Base-by-base conservation (phyloP, 1,140 invertebrate genomes). In the Meloidogyne exigua region DNA sequence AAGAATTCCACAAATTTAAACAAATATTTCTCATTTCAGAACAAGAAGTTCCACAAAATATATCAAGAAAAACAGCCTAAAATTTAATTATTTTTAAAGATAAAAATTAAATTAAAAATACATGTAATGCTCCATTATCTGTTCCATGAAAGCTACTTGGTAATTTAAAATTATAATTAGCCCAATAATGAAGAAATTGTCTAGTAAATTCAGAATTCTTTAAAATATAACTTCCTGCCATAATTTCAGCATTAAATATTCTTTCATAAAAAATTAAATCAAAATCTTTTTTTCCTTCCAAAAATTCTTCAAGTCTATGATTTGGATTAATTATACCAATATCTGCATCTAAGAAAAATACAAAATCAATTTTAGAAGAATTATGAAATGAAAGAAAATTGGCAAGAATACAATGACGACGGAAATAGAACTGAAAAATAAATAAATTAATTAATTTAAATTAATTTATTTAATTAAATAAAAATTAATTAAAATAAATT, bases 311-410 rank as follows among this genome's bases (percentile, higher is more conserved):
- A 23, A 82, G 49, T 65, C 75, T 64, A 74, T 81, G 81, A 63
- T 82, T 80, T 21, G 81, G 81, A 69, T 83, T 83, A 32, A 82
- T 79, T 13, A 81, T 80, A 49, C 82, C 81, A 32, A 82, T 81
- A 68, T 82, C 81, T n/a, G 82, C 82, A 71, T 82, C 81, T 23
- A 82, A 11, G 62, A 84, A 84, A 13, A 84, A 32, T 13, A 80
- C 63, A 28, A 68, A 39, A 39, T 39, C 36, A 39, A 82, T 49
- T 82, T 75, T 18, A 72, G 10, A 12, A 78, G 12, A 2, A 68
- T 42, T 28, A 68, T 23, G 62, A 18, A 57, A 25, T 0, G 39
- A 36, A 42, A 82, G 69, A 26, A 79, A 65, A n/a, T 80, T 36
- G 7, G 82, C 73, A 23, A 84, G 26, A n/a, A 79, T 80, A 39